Base-by-base conservation (phyloP, 2,888 invertebrate species). In the Polydrusus pterygomalis region DNA sequence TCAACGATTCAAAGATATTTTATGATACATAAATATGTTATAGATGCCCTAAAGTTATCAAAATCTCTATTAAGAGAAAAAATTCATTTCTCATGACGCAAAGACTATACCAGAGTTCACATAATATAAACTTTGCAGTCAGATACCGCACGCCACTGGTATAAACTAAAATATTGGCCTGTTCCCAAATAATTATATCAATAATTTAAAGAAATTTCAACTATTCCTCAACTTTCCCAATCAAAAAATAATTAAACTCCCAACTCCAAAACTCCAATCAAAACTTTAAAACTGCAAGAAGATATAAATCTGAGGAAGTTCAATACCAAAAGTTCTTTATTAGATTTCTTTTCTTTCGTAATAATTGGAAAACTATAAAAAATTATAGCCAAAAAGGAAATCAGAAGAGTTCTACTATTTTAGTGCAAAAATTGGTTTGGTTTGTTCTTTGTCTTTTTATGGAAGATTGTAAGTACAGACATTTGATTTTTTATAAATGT, bases 221-320 rank as follows among this genome's bases (percentile, higher is more conserved):
- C 43, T 56, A 51, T 64, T 38, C 49, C 49, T 9, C 20, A 70
- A 70, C 64, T 71, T 71, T 64, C 56, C 45, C 71, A 71, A 64
- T 71, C 64, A 71, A 64, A 63, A 71, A 71, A 71, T 71, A 71
- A 71, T 64, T 71, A 64, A 64, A 56, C 64, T 38, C 45, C 60
- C 54, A 54, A 63, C 60, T 63, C 63, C 64, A 25, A 71, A 71
- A 71, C n/a, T 71, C 63, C 71, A 71, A 71, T 71, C 64, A 45
- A 43, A 71, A 71, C 54, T 71, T 71, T 54, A 71, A 71, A 71
- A 71, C 64, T 71, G 54, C 62, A 54, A 51, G 43, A 64, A 64
- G 71, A 71, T 71, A 70, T 70, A 71, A 64, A 71, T 71, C 71
- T 45, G 18, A 63, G 43, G 34, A 71, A 71, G 71, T 40, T 64